phyloP scores from a whole-genome alignment of 2,888 invertebrate species.

The Prosapia bicincta region DNA sequence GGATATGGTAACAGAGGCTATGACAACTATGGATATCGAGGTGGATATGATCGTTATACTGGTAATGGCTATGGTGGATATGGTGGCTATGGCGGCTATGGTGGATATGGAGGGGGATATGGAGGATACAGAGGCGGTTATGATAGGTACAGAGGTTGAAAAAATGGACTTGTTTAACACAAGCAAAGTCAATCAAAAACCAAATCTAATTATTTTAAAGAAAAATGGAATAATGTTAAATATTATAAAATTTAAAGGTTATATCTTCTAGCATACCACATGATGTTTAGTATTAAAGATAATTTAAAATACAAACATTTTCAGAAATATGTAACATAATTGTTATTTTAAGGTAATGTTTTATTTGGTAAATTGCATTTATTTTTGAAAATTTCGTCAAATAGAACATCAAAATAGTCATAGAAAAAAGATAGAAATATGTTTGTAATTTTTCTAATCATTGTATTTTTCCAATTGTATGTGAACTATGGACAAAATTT shows the following conservation, averaged over 20 bases:
- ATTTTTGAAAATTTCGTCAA: too few species aligned
- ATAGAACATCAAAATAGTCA: too few species aligned
- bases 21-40: background rate
- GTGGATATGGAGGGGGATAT: conserved; percentile 10
- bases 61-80: background rate
- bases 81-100: conserved; percentile 10
- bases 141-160: background rate
- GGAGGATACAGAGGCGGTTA: conserved; percentile 7
- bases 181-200: background rate
- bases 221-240: background rate
- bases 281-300: too few species aligned
- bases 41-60: conserved; percentile 13
- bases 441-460: too few species aligned
- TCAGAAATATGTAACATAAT: too few species aligned
- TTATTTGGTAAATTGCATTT: too few species aligned
- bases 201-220: background rate
- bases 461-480: too few species aligned
- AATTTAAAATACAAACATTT: too few species aligned
- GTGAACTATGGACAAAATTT: too few species aligned
- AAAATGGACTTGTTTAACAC: background rate
- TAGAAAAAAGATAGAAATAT: too few species aligned
- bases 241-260: background rate
- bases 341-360: too few species aligned
- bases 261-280: too few species aligned
- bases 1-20: conserved; percentile 12